Percentiles rank a stretch among this genome's conserved stretches.
Evolutionary conservation across 2,797 vertebrate genomes (phyloP).

Genomic region (Epinephelus awoara): DNA sequence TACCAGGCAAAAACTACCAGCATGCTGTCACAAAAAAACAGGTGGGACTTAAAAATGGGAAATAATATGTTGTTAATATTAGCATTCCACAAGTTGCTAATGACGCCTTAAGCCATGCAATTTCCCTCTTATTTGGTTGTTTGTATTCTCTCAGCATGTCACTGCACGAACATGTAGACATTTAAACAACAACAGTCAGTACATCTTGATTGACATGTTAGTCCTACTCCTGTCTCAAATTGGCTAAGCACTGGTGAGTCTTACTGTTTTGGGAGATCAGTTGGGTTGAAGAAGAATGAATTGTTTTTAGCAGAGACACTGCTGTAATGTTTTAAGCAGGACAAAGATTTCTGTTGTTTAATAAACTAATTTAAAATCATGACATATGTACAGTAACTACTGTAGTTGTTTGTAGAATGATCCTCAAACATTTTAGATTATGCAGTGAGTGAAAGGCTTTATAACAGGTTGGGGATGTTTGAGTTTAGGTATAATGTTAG

Average conservation of each 20-base stretch:
- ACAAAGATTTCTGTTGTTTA: background rate
- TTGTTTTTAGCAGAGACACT: background rate
- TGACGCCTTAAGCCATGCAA: slow-evolving; percentile 14
- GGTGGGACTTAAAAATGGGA: slow-evolving; percentile 23
- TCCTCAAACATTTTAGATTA: background rate
- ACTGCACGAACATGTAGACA: slow-evolving; percentile 14
- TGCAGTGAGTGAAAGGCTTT: background rate
- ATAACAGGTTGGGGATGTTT: background rate
- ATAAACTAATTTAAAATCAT: background rate
- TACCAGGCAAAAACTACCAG: slow-evolving; percentile 15
- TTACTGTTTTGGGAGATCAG: background rate
- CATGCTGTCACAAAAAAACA: slow-evolving; percentile 10
- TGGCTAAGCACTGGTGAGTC: background rate
- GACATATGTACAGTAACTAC: background rate
- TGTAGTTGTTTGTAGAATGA: background rate
- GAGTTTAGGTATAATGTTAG: slow-evolving; percentile 6
- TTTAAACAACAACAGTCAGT: slow-evolving; percentile 19
- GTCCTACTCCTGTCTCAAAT: slow-evolving; percentile 1
- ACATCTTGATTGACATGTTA: slow-evolving; percentile 2
- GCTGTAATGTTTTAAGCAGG: background rate
- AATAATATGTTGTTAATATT: slow-evolving; percentile 36
- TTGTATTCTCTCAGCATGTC: slow-evolving; percentile 20
- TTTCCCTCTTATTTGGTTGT: slow-evolving; percentile 19
- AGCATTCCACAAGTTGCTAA: slow-evolving; percentile 54
- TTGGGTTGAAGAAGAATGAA: background rate